These are phyloP conservation scores for Ormyrus pomaceus DNA, from an alignment of 2,888 invertebrate genomes.

Conservation along the genomic window DNA sequence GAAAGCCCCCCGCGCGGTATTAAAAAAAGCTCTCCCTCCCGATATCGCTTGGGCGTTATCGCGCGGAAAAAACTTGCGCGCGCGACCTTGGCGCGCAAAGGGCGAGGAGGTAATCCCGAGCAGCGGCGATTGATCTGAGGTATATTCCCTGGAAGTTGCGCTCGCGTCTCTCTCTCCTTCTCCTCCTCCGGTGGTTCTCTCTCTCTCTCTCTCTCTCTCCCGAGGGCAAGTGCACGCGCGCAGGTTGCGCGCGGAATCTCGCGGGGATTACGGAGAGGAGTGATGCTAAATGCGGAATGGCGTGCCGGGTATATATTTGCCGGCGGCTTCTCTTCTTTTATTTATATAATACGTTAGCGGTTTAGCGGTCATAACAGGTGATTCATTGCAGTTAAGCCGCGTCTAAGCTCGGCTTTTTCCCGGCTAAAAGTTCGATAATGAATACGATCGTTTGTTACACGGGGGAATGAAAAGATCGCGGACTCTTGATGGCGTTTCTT, in stretches of 20 bases:
- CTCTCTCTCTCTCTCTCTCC: constrained; percentile 2
- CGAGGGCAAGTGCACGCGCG: not conserved
- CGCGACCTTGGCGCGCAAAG: no score
- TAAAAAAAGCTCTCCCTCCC: not conserved
- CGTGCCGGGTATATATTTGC: not conserved
- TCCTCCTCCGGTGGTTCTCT: not conserved
- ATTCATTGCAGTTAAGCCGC: no score
- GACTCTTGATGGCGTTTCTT: no score
- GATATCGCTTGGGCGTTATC: no score
- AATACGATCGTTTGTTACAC: no score
- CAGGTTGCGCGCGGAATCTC: not conserved
- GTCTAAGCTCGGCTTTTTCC: no score
- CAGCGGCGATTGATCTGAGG: constrained; percentile 47
- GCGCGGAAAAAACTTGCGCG: no score
- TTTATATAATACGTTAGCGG: not conserved
- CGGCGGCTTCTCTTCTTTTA: not conserved
- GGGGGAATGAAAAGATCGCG: no score
- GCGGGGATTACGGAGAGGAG: constrained; percentile 4
- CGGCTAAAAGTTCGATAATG: no score
- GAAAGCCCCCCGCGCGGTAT: not conserved
- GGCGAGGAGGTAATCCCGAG: constrained; percentile 8
- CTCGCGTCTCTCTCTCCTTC: not conserved
- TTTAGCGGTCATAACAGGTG: no score
- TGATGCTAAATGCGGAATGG: constrained; percentile 22
- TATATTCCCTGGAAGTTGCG: constrained; percentile 20